These are phyloP conservation scores for Microcebus tavaratra DNA, from an alignment of 2,113 vertebrate genomes.

Conservation along the genomic window DNA sequence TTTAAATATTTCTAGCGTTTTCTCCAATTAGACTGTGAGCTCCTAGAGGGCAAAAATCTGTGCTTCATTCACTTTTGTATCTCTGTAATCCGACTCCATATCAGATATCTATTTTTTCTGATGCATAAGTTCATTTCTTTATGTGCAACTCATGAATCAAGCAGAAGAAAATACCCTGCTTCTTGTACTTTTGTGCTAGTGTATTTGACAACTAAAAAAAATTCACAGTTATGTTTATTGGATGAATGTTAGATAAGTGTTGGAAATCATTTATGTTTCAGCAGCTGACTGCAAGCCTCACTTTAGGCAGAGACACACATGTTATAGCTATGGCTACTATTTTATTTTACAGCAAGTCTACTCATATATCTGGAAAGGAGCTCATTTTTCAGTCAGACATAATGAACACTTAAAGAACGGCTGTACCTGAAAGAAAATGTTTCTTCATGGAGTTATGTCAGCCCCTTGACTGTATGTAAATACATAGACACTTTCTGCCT, in stretches of 20 bases:
- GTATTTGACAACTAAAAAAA: background rate
- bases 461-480: background rate
- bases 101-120: background rate
- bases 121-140: background rate
- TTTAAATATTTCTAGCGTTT: background rate
- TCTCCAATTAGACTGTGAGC: background rate
- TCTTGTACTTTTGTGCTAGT: background rate
- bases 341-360: background rate
- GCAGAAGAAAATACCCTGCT: background rate
- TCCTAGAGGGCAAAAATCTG: background rate
- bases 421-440: background rate
- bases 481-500: background rate
- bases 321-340: background rate
- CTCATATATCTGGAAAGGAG: background rate
- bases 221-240: background rate
- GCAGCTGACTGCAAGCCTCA: background rate
- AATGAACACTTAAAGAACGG: constrained; percentile 20
- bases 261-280: background rate
- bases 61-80: background rate
- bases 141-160: background rate
- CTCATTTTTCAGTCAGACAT: constrained; percentile 45
- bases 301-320: background rate
- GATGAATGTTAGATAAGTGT: background rate
- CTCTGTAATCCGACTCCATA: background rate
- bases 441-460: background rate